Evolutionary conservation across 2,888 invertebrate genomes (phyloP).

Genomic region (Temnothorax unifasciatus): DNA sequence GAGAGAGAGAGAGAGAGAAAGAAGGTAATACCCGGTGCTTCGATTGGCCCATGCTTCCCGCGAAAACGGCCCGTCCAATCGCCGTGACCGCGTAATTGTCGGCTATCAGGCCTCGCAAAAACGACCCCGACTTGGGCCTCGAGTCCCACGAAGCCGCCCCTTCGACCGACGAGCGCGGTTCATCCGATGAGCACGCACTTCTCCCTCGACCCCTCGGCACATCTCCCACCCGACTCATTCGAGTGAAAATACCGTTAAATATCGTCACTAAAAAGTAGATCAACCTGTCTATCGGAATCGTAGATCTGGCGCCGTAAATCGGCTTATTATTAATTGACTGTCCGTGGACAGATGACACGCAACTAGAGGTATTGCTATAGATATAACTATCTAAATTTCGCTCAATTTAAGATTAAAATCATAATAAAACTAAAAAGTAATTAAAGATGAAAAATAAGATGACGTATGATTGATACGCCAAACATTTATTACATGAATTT

Average conservation of each 20-base stretch:
- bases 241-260: slow-evolving; percentile 12
- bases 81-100: slow-evolving; percentile 76
- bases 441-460: not conserved
- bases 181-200: slow-evolving; percentile 32
- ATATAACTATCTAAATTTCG: not conserved
- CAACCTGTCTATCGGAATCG: not conserved
- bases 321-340: not conserved
- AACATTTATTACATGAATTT: not conserved
- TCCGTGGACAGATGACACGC: not conserved
- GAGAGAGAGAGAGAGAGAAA: slow-evolving; percentile 37
- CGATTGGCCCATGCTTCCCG: slow-evolving; percentile 80
- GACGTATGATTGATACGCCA: not conserved
- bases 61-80: slow-evolving; percentile 79
- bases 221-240: slow-evolving; percentile 8
- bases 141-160: slow-evolving; percentile 64
- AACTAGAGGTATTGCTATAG: not conserved
- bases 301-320: not conserved
- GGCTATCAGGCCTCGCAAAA: slow-evolving; percentile 75
- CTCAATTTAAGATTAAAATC: not conserved
- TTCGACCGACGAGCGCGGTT: slow-evolving; percentile 49
- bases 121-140: slow-evolving; percentile 62
- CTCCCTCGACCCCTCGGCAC: not conserved
- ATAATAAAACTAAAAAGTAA: not conserved
- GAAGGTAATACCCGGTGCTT: slow-evolving; percentile 67
- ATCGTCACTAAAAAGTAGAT: slow-evolving; percentile 11